These are phyloP conservation scores for Periparus ater DNA, from an alignment of 2,797 vertebrate genomes.

Conservation along the genomic window DNA sequence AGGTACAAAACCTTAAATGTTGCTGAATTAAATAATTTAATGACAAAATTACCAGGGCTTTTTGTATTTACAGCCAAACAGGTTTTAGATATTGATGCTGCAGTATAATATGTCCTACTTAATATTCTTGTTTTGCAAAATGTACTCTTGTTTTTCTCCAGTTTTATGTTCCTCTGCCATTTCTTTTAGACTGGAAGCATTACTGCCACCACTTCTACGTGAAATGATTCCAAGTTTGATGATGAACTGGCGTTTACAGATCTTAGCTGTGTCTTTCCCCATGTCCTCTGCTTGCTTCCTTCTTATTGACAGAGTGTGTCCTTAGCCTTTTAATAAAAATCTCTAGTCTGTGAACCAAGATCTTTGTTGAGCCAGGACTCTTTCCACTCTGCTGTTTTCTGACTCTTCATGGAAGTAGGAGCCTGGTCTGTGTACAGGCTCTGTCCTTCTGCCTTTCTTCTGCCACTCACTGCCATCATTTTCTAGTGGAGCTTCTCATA, in stretches of 20 bases:
- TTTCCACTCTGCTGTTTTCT: neutral
- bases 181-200: neutral
- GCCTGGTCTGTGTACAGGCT: neutral
- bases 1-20: slow-evolving; percentile 31
- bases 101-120: neutral
- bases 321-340: neutral
- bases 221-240: neutral
- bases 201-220: neutral
- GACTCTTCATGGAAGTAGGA: rapidly evolving
- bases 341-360: neutral
- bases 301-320: neutral
- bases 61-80: slow-evolving; percentile 29
- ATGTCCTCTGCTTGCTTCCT: neutral
- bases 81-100: neutral
- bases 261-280: neutral
- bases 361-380: neutral
- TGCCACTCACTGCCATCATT: rapidly evolving
- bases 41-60: slow-evolving; percentile 48
- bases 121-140: slow-evolving; percentile 4
- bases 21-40: slow-evolving; percentile 53
- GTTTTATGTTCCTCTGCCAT: neutral
- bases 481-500: neutral
- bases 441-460: neutral
- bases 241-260: neutral
- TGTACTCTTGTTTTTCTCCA: neutral